phyloP scores from a whole-genome alignment of 1,140 invertebrate species.

The Chionoecetes opilio region DNA sequence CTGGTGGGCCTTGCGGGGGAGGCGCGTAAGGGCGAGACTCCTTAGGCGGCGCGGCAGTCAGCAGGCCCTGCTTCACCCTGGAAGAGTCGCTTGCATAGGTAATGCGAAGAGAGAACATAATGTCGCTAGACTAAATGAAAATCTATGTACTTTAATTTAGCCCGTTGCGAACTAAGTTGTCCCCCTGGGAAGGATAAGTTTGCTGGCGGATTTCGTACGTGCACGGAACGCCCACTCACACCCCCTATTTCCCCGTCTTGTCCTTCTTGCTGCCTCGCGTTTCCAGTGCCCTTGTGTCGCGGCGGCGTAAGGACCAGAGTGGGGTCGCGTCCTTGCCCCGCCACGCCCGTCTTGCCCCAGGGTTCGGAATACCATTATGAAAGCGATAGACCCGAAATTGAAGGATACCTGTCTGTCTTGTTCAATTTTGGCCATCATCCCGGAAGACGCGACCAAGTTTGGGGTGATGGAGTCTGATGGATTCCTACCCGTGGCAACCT shows the following conservation, averaged over 20 bases:
- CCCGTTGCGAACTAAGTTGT: slow-evolving; percentile 76
- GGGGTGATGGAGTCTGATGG: not conserved
- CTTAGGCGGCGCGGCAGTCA: not conserved
- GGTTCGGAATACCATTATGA: slow-evolving; percentile 73
- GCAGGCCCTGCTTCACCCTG: not conserved
- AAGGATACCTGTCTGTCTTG: slow-evolving; percentile 75
- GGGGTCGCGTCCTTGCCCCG: not conserved
- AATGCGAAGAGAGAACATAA: slow-evolving; percentile 76
- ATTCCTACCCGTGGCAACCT: not conserved
- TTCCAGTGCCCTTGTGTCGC: slow-evolving; percentile 6
- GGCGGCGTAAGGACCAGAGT: slow-evolving; percentile 39
- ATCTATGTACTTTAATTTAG: slow-evolving; percentile 76
- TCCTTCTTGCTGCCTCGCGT: not conserved
- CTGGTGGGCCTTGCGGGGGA: slow-evolving; percentile 20
- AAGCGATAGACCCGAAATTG: slow-evolving; percentile 74
- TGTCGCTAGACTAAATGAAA: slow-evolving; percentile 75
- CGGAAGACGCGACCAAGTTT: slow-evolving; percentile 44
- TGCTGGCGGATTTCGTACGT: slow-evolving; percentile 71
- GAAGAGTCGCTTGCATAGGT: slow-evolving; percentile 74
- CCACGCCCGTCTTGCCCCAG: not conserved
- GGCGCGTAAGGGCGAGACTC: slow-evolving; percentile 28
- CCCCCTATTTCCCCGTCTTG: slow-evolving; percentile 5
- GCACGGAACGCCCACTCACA: not conserved
- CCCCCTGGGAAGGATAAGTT: slow-evolving; percentile 73
- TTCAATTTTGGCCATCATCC: slow-evolving; percentile 72